These are phyloP conservation scores for Karalla daura DNA, from an alignment of 2,797 vertebrate genomes.

Conservation along the genomic window DNA sequence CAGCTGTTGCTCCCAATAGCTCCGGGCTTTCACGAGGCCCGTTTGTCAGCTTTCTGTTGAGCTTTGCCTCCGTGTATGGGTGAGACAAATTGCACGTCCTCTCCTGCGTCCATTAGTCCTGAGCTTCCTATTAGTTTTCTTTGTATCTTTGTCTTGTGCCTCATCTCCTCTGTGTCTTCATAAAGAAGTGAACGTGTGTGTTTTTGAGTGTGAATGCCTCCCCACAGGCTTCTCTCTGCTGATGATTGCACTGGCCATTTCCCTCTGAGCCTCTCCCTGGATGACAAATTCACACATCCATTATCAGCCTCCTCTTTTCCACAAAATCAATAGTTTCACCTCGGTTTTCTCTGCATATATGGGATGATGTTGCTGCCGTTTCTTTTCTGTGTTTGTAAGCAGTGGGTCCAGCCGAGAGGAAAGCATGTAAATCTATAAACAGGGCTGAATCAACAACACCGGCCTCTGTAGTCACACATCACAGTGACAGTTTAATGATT, in stretches of 20 bases:
- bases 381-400: conserved; percentile 10
- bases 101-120: conserved; percentile 35
- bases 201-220: conserved; percentile 60
- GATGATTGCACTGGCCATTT: conserved; percentile 70
- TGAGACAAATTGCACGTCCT: conserved; percentile 41
- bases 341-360: conserved; percentile 59
- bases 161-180: conserved; percentile 53
- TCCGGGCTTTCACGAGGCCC: conserved; percentile 26
- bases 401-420: conserved; percentile 4
- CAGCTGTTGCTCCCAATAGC: conserved; percentile 43
- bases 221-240: conserved; percentile 58
- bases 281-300: conserved; percentile 76
- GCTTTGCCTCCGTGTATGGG: conserved; percentile 15
- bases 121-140: conserved; percentile 40
- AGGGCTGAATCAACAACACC: background rate
- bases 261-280: conserved; percentile 59
- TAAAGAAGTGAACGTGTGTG: conserved; percentile 42
- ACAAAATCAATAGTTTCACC: conserved; percentile 74
- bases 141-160: conserved; percentile 41
- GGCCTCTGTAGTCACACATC: background rate
- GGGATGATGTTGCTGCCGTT: conserved; percentile 23
- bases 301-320: conserved; percentile 70
- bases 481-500: background rate
- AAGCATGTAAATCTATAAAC: background rate
- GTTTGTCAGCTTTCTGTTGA: conserved; percentile 36